phyloP scores from a whole-genome alignment of 2,113 vertebrate genomes.

The Petaurus breviceps region DNA sequence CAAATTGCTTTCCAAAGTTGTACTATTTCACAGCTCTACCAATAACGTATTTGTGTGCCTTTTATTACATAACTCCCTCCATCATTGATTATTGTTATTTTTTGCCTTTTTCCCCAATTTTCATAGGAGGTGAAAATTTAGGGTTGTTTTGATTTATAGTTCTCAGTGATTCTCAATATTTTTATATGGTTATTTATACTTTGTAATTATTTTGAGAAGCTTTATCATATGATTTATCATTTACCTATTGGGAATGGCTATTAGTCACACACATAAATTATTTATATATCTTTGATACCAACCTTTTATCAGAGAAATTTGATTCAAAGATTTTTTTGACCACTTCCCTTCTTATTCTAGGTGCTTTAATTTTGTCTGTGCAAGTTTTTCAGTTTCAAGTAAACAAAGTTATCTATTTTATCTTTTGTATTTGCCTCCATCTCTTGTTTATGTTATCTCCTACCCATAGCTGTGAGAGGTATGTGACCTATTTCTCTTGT shows the following conservation, averaged over 20 bases:
- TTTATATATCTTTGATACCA: not conserved
- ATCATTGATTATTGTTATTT: not conserved
- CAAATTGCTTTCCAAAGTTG: not conserved
- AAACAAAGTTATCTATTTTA: not conserved
- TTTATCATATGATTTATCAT: not conserved
- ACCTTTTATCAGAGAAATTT: not conserved
- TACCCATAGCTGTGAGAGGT: not conserved
- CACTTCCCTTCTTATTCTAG: not conserved
- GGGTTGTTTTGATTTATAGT: not conserved
- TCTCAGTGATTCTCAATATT: not conserved
- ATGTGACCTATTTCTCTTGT: not conserved
- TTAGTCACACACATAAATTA: not conserved
- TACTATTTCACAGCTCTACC: not conserved
- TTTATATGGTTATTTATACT: not conserved
- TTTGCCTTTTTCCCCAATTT: not conserved
- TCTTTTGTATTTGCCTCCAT: not conserved
- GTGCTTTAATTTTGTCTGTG: not conserved
- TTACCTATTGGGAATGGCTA: not conserved
- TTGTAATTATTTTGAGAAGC: not conserved
- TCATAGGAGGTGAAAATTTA: not conserved
- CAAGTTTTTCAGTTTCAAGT: not conserved
- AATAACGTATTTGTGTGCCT: not conserved
- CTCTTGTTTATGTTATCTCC: not conserved
- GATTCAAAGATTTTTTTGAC: not conserved
- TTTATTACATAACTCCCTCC: not conserved